A percentile compares a stretch with the other conserved stretches of the same genome.
Conservation (phyloP, 2,113 vertebrate species). For the Chlorodrepanis virens region DNA sequence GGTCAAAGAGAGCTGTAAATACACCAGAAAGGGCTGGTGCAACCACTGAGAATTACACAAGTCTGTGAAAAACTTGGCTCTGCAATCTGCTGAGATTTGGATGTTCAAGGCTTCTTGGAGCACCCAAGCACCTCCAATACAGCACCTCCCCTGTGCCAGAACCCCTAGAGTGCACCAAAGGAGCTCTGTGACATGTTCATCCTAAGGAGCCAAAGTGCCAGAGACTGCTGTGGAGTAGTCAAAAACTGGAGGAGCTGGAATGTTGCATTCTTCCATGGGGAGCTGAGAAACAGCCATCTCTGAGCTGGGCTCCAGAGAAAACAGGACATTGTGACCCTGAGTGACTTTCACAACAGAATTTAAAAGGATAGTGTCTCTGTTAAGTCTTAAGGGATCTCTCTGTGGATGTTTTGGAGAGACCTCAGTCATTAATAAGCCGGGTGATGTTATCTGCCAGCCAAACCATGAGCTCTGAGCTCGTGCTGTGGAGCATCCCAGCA, state of each 20-base stretch:
- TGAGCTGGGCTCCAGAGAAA: conserved; percentile 2
- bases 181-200: neutral
- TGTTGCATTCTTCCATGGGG: neutral
- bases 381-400: neutral
- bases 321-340: neutral
- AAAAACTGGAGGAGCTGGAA: neutral
- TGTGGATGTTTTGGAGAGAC: neutral
- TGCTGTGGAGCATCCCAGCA: neutral
- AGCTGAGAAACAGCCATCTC: neutral
- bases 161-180: neutral
- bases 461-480: neutral
- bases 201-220: neutral
- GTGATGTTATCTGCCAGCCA: neutral
- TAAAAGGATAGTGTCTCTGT: neutral
- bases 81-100: neutral
- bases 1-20: neutral
- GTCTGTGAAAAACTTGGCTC: neutral
- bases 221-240: neutral
- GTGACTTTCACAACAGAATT: conserved; percentile 2
- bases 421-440: neutral
- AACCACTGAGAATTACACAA: neutral
- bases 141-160: neutral
- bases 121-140: neutral
- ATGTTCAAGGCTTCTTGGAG: neutral
- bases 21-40: neutral